These are phyloP conservation scores for Didymodactylos carnosus DNA, from an alignment of 2,888 invertebrate species.

Conservation along the genomic window DNA sequence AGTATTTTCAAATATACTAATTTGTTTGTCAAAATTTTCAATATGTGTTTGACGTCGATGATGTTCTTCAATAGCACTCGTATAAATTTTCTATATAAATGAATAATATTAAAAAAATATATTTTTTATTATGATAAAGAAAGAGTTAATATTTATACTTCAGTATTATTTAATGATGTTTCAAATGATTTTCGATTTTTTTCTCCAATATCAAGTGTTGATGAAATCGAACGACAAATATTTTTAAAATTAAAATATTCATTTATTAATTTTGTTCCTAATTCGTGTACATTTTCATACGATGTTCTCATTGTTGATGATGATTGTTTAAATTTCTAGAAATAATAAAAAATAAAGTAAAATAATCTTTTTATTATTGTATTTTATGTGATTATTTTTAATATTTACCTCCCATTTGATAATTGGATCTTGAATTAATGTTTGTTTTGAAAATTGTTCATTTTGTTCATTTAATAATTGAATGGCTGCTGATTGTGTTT, in stretches of 20 bases:
- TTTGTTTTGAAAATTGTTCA: too few species aligned
- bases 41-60: not conserved
- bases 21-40: not conserved
- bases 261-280: not conserved
- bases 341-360: not conserved
- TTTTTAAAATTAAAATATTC: not conserved
- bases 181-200: not conserved
- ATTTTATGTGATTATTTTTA: too few species aligned
- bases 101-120: not conserved
- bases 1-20: not conserved
- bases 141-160: not conserved
- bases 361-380: too few species aligned
- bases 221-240: not conserved
- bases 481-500: not conserved
- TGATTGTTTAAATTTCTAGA: not conserved
- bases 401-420: not conserved
- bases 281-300: not conserved
- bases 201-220: not conserved
- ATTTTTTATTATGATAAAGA: too few species aligned
- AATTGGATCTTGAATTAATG: not conserved
- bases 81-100: not conserved
- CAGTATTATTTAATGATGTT: not conserved
- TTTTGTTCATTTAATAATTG: not conserved
- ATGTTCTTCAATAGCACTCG: not conserved
- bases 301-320: not conserved